Evolutionary conservation across 1,140 invertebrate species (phyloP), one percentile per base, ranked within the genome.

Genomic region (honey bee (Apis mellifera)): DNA sequence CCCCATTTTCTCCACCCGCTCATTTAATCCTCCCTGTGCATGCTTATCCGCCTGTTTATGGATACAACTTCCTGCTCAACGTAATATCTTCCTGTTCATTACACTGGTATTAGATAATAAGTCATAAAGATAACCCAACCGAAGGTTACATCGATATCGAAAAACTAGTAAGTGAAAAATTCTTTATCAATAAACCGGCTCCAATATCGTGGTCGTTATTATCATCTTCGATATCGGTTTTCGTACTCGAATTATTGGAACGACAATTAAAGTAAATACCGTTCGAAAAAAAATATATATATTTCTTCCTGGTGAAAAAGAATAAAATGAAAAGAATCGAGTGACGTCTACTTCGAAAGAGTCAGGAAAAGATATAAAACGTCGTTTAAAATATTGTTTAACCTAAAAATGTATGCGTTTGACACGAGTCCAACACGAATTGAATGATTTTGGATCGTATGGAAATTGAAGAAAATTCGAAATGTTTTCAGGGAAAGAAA

Each of bases 171-270:
- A 55, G 57, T 77, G 59, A 82, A 82, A 82, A 82, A 77, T 82
- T 82, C 55, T 57, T 77, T 78, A 78, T 77, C 74, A 17, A 9
- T n/a, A 13, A 9, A 11, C 65, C 23, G 32, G n/a, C 8, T 55
- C 15, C 23, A 57, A 84, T 64, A 85, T 72, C 84, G 74, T 50
- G 55, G 17, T 26, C 66, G 68, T 87, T 62, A 79, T 83, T 86
- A 66, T 60, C 32, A 32, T 54, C 32, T 52, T 9, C 54, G 54
- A n/a, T 74, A 82, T 74, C 52, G 69, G 55, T 57, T 70, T 48
- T n/a, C n/a, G 21, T 65, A 83, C 32, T 83, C 80, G 79, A 75
- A 23, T 64, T 72, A 54, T 64, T 32, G n/a, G 50, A 50, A 23
- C 57, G 73, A 65, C 77, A 86, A 80, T 86, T 86, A 86, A 54